Percentiles rank a stretch among this genome's conserved stretches.
Conservation (phyloP, 2,797 vertebrate species). For the Chaetophractus vellerosus region DNA sequence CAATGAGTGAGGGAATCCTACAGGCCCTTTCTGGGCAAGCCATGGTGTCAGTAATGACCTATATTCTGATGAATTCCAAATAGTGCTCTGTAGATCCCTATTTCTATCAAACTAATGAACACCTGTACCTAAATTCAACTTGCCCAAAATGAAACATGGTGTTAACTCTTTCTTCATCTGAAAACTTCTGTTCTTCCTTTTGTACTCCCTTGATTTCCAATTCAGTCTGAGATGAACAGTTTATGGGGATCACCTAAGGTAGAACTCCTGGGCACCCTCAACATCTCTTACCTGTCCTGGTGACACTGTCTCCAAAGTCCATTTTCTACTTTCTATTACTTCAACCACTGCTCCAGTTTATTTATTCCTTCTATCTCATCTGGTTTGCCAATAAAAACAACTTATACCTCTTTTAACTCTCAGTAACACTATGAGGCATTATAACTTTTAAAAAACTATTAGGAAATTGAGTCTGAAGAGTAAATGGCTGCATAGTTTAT, state of each 20-base stretch:
- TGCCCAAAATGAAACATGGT: background rate
- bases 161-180: background rate
- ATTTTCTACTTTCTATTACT: too few relatives aligned
- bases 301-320: too few relatives aligned
- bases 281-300: background rate
- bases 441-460: background rate
- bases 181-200: background rate
- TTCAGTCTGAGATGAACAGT: background rate
- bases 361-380: background rate
- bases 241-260: background rate
- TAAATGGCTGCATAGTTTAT: background rate
- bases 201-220: background rate
- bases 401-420: background rate
- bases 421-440: background rate
- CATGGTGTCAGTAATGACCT: background rate
- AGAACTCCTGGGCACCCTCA: background rate
- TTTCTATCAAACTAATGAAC: background rate
- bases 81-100: background rate
- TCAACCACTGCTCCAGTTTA: background rate
- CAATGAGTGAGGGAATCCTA: background rate
- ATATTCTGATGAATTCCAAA: background rate
- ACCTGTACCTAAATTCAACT: background rate
- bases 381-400: background rate
- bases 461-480: background rate
- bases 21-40: background rate